Conservation (phyloP, 2,888 invertebrate genomes). For the Rosalia funebris region DNA sequence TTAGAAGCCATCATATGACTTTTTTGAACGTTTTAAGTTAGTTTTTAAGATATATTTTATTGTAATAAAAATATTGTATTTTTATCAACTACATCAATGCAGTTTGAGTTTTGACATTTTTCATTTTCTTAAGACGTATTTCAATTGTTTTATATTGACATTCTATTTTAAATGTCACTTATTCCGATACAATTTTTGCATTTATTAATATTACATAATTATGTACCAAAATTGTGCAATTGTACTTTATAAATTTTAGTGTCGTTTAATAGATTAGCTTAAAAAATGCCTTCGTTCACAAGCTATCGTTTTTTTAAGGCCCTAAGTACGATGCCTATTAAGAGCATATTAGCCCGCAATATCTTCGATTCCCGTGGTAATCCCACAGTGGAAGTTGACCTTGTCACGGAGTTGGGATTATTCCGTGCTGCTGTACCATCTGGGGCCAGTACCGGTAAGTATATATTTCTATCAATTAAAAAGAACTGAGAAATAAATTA, state of each 20-base stretch:
- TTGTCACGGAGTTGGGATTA: slow-evolving; percentile 81
- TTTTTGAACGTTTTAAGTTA: no score
- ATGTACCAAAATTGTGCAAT: no score
- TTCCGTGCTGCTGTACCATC: slow-evolving; percentile 97
- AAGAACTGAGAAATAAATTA: no score
- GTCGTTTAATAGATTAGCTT: no score
- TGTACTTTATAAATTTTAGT: no score
- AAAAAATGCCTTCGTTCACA: slow-evolving; percentile 19
- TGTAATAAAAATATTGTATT: no score
- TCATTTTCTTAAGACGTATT: no score
- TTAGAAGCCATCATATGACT: no score
- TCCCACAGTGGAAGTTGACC: slow-evolving; percentile 96
- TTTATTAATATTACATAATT: not conserved
- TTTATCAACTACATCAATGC: no score
- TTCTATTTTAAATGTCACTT: slow-evolving; percentile 9
- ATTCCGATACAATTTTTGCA: not conserved
- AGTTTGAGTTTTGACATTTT: no score
- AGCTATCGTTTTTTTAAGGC: slow-evolving; percentile 15
- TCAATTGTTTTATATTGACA: not conserved
- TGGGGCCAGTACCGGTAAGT: slow-evolving; percentile 89
- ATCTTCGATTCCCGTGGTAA: slow-evolving; percentile 99
- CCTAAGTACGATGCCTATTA: slow-evolving; percentile 80
- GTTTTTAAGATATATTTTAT: no score
- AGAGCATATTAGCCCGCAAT: slow-evolving; percentile 93
- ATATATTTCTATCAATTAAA: not conserved